Percentiles rank a stretch among this genome's conserved stretches.
Evolutionary conservation across 2,113 vertebrate species (phyloP).

Genomic region (Struthidea cinerea): DNA sequence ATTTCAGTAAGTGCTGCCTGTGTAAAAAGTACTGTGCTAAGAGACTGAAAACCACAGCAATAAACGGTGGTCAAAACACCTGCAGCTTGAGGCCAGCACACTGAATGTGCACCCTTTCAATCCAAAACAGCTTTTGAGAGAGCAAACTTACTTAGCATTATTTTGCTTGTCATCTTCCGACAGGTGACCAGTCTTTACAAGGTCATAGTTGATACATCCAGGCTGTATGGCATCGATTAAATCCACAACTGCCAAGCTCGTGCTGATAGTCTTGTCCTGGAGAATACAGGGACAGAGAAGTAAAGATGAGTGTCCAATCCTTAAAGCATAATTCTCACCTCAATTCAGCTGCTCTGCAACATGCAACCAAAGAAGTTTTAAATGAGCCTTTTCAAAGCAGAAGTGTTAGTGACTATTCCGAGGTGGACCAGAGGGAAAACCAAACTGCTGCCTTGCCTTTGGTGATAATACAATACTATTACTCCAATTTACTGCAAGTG

Average conservation of each 20-base stretch:
- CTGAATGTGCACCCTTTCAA: background rate
- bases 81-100: background rate
- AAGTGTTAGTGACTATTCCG: background rate
- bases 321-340: background rate
- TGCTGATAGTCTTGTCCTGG: constrained; percentile 93
- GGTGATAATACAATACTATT: background rate
- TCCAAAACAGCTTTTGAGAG: background rate
- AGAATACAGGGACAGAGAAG: background rate
- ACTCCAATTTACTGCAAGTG: background rate
- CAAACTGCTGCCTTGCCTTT: background rate
- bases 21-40: background rate
- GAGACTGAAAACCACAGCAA: background rate
- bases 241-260: constrained; percentile 90
- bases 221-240: constrained; percentile 97
- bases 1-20: background rate
- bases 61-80: background rate
- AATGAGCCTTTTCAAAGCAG: background rate
- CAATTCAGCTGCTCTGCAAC: background rate
- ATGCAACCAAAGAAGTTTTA: background rate
- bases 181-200: constrained; percentile 86
- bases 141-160: constrained; percentile 89
- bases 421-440: background rate
- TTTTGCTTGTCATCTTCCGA: constrained; percentile 89
- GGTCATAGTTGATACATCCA: constrained; percentile 89
- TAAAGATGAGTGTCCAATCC: background rate